Percentiles rank a stretch among this genome's conserved stretches.
Conservation (phyloP, 2,113 vertebrate species). For the Desmodus rotundus region DNA sequence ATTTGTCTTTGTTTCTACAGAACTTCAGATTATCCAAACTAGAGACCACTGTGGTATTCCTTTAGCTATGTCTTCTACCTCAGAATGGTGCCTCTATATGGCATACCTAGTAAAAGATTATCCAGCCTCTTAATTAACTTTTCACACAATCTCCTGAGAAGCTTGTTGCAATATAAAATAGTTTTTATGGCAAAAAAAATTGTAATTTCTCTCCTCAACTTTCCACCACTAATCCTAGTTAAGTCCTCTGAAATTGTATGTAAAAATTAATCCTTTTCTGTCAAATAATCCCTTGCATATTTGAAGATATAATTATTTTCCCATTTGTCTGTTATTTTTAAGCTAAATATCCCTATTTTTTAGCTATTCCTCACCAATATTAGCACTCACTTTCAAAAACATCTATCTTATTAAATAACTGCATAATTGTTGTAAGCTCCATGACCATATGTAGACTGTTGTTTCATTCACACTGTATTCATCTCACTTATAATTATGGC, state of each 20-base stretch:
- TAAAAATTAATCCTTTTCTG: slow-evolving; percentile 8
- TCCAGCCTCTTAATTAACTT: neutral
- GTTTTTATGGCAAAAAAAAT: neutral
- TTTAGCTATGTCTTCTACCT: neutral
- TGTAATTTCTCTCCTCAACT: slow-evolving; percentile 27
- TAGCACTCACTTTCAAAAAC: neutral
- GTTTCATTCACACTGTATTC: slow-evolving; percentile 14
- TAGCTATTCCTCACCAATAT: neutral
- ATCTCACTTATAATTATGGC: neutral
- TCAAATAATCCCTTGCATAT: slow-evolving; percentile 13
- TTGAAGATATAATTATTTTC: slow-evolving; percentile 36
- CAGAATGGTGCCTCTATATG: neutral
- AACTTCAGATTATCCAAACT: neutral
- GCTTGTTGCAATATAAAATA: slow-evolving; percentile 11
- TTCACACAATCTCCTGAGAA: slow-evolving; percentile 16
- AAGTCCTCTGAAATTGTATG: slow-evolving; percentile 2
- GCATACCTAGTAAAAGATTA: neutral
- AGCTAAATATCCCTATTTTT: neutral
- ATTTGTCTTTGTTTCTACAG: neutral
- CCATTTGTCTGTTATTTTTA: neutral
- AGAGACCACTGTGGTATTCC: neutral
- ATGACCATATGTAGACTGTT: neutral
- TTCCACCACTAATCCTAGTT: slow-evolving; percentile 10
- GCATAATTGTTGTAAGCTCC: neutral
- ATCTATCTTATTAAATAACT: slow-evolving; percentile 8